Conservation (phyloP, 2,113 vertebrate genomes). For the Lophius piscatorius region DNA sequence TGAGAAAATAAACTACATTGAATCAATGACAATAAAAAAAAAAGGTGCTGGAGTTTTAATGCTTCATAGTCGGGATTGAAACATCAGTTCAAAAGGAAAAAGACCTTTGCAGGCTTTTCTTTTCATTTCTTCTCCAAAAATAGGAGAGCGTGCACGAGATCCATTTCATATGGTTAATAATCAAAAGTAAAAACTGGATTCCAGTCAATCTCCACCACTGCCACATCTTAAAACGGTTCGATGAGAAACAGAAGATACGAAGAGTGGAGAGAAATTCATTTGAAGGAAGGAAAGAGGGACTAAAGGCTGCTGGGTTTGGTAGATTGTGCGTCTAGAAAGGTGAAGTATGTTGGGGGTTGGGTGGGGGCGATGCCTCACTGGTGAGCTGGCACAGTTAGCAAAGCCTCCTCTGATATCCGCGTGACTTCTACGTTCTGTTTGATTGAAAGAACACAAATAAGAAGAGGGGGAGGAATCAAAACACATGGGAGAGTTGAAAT, state of each 20-base stretch:
- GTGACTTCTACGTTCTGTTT: slow-evolving; percentile 96
- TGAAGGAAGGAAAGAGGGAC: slow-evolving; percentile 2
- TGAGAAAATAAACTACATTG: slow-evolving; percentile 20
- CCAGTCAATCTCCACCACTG: slow-evolving; percentile 64
- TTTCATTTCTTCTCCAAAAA: slow-evolving; percentile 58
- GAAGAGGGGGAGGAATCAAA: slow-evolving; percentile 53
- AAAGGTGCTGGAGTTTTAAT: slow-evolving; percentile 25
- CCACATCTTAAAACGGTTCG: slow-evolving; percentile 13
- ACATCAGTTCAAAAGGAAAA: slow-evolving; percentile 12
- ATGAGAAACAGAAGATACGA: slow-evolving; percentile 12
- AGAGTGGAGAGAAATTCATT: slow-evolving; percentile 15
- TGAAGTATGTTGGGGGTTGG: neutral
- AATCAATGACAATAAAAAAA: slow-evolving; percentile 3
- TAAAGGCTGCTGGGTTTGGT: slow-evolving; percentile 1
- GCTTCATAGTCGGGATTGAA: slow-evolving; percentile 47
- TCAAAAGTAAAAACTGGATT: slow-evolving; percentile 71
- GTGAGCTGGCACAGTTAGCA: slow-evolving; percentile 94
- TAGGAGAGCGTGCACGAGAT: slow-evolving; percentile 41
- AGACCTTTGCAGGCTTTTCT: slow-evolving; percentile 5
- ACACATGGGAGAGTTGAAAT: slow-evolving; percentile 35
- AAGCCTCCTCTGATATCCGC: slow-evolving; percentile 91
- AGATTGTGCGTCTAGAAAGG: slow-evolving; percentile 25
- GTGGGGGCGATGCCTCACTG: slow-evolving; percentile 81
- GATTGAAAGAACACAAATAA: slow-evolving; percentile 42
- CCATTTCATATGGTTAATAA: slow-evolving; percentile 37